Base-by-base conservation (phyloP, 2,888 invertebrate genomes). In the Drosophila nigricruria region DNA sequence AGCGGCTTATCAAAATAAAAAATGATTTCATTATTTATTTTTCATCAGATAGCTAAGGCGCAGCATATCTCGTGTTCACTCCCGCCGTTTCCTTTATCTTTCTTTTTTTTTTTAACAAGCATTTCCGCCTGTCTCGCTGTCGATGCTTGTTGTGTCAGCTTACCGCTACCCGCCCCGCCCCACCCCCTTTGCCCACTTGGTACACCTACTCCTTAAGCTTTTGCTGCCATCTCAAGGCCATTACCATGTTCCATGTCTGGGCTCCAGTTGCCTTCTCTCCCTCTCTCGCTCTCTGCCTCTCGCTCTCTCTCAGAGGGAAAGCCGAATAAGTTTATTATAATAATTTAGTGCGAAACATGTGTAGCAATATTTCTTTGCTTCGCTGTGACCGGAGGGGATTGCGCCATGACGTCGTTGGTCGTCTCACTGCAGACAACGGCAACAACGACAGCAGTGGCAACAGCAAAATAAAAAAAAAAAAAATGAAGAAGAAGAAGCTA, bases 1-100 rank as follows among this genome's bases (percentile, higher is more conserved):
- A 88, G 87, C 85, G 83, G 88, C 88, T 88, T 88, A 87, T 88
- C 88, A 88, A 85, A 87, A 87, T 88, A 88, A 88, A 88, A 88
- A 87, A 88, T 88, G 82, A 88, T 85, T 87, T 87, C 80, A 88
- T 88, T 87, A 86, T 87, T 81, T 88, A 80, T 88, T 86, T 88
- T 87, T 82, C 81, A 85, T 82, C 86, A 85, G 88, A 88, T 87
- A 84, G 81, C 77, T 54, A 70, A 73, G 76, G 70, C 67, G 59
- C 74, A 73, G 77, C 69, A 47, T 70, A 73, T 69, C 73, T 60
- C 62, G 32, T 76, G 64, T 69, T 73, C 72, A 59, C 73, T 69
- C 47, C 50, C 18, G n/a, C 10, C 18, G 9, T 16, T n/a, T 58
- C 54, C 62, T 77, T 23, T 3, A 18, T 18, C 10, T n/a, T 5